Evolutionary conservation across 2,113 vertebrate species (phyloP), one percentile per base, ranked within the genome.

Genomic region (Mesoclemmys tuberculata): DNA sequence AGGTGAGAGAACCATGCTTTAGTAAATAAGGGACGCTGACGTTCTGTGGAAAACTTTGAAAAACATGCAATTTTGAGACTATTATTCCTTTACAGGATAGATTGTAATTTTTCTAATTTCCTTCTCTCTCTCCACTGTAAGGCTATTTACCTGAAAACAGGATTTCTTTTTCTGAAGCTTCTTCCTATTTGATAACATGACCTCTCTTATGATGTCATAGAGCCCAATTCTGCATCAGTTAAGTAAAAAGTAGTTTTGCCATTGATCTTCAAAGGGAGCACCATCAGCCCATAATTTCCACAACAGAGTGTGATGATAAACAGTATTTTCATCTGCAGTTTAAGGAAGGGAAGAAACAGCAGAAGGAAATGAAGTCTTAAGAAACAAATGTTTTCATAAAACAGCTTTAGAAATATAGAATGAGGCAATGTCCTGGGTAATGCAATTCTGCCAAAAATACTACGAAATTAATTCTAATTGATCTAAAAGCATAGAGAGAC

Each of bases 301-400:
- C 29, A 46, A 82, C 35, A 83, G 48, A 46, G 6, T 81, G n/a
- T 92, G 90, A 79, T 93, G 87, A 93, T 94, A 95, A 95, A 94
- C 80, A 96, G 94, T 94, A 94, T 96, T 93, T 90, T 85, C 89
- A 2, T 94, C 87, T 96, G 84, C 0, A 2, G 10, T 0, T 87
- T 52, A 85, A 84, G 13, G 27, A 68, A 93, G 82, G 80, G 91
- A 97, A 97, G 95, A 96, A 96, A 92, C 10, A 96, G 88, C 61
- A 89, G 94, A 96, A 96, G 94, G 95, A 96, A 97, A 82, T 80
- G 51, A 90, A 88, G 80, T 89, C 86, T 80, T 93, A 94, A 80
- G 84, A 93, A 95, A 87, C 82, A 93, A 93, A 96, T 96, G 82
- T 89, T 94, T 96, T 89, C 51, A 94, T 78, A 83, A 52, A 84